Conservation (phyloP, 1,140 invertebrate genomes). For the Ladona fulva region DNA sequence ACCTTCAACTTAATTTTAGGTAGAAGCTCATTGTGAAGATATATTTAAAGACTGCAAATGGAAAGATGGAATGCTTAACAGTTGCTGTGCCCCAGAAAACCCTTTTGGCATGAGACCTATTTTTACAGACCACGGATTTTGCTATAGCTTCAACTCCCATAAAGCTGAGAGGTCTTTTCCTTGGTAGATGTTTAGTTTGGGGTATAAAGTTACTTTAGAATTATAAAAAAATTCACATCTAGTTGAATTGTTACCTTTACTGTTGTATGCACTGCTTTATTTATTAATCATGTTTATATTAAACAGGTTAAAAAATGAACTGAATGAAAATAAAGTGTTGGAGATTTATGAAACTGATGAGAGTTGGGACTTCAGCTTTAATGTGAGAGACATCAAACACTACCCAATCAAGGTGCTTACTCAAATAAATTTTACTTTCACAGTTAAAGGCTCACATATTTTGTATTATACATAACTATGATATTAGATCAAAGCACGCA, state of each 20-base stretch:
- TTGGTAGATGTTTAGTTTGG: background rate
- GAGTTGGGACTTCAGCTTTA: constrained; percentile 49
- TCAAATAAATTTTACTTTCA: no score
- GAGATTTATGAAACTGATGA: constrained; percentile 50
- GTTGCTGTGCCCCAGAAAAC: constrained; percentile 40
- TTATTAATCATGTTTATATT: no score
- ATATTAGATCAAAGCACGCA: no score
- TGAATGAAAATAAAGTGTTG: background rate
- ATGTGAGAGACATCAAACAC: constrained; percentile 34
- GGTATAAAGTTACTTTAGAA: no score
- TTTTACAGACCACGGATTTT: constrained; percentile 37
- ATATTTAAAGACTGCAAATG: constrained; percentile 48
- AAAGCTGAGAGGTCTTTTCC: constrained; percentile 24
- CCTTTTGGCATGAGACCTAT: background rate
- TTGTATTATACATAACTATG: no score
- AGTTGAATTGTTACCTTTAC: no score
- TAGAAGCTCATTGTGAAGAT: constrained; percentile 45
- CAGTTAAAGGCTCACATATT: no score
- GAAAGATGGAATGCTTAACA: constrained; percentile 44
- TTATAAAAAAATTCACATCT: no score
- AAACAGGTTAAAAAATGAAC: background rate
- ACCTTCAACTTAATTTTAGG: constrained; percentile 29
- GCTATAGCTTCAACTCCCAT: constrained; percentile 33
- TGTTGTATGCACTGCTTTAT: no score
- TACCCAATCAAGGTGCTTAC: background rate